These are phyloP conservation scores for Aromia moschata DNA, from an alignment of 2,888 invertebrate species.

Conservation along the genomic window DNA sequence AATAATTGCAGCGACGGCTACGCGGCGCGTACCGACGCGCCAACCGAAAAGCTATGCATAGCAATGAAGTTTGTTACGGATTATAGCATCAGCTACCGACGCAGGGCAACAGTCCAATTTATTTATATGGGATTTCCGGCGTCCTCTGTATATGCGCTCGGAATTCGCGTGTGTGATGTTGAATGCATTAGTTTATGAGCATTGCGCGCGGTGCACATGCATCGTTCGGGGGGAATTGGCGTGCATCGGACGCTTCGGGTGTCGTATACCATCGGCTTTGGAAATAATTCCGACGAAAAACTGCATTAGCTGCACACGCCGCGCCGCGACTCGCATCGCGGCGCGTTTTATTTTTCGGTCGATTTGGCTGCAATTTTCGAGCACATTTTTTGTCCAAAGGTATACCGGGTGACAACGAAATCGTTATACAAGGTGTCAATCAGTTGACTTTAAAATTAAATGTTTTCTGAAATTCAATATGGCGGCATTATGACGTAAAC, in stretches of 20 bases:
- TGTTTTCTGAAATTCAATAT: too few relatives aligned
- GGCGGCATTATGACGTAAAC: too few relatives aligned
- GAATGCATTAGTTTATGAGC: conserved; percentile 15
- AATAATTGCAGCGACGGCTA: conserved; percentile 33
- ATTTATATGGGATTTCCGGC: conserved; percentile 29
- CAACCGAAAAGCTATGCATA: conserved; percentile 40
- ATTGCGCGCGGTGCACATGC: conserved; percentile 12
- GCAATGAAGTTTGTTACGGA: conserved; percentile 37
- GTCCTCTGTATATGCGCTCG: conserved; percentile 15
- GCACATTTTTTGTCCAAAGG: too few relatives aligned
- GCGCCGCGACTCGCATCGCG: background rate
- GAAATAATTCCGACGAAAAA: background rate
- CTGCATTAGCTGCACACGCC: background rate
- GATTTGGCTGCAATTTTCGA: too few relatives aligned
- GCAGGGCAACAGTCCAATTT: conserved; percentile 35
- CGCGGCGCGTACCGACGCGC: conserved; percentile 27
- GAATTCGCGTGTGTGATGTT: conserved; percentile 15
- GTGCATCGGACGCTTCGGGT: background rate
- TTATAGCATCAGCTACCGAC: conserved; percentile 26
- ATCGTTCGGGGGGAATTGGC: conserved; percentile 10
- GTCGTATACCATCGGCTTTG: background rate
- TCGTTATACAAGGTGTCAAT: too few relatives aligned
- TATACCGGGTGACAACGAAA: too few relatives aligned
- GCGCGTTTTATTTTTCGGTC: too few relatives aligned
- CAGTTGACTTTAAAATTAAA: too few relatives aligned